Conservation (phyloP, 2,888 invertebrate species). For the Pogonocherus hispidulus region DNA sequence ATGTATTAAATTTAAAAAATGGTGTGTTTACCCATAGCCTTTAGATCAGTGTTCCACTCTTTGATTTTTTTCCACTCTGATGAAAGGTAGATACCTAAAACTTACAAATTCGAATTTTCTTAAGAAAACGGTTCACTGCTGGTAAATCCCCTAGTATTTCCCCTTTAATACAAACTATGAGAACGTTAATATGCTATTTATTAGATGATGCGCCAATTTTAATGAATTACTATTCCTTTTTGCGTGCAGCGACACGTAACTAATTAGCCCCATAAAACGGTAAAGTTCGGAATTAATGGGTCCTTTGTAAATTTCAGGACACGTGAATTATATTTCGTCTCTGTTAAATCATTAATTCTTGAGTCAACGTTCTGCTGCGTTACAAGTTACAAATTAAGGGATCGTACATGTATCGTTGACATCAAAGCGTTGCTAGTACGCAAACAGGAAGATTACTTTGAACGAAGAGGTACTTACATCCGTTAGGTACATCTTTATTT, state of each 20-base stretch:
- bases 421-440: background rate
- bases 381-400: too few relatives aligned
- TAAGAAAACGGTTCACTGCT: too few relatives aligned
- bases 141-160: too few relatives aligned
- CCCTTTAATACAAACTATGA: too few relatives aligned
- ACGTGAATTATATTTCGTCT: background rate
- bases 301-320: background rate
- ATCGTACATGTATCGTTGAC: background rate
- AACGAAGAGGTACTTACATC: background rate
- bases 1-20: too few relatives aligned
- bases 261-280: background rate
- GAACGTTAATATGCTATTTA: too few relatives aligned
- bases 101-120: too few relatives aligned
- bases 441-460: background rate
- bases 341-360: background rate
- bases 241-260: background rate
- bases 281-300: background rate
- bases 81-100: too few relatives aligned
- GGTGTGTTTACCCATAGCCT: too few relatives aligned
- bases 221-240: background rate
- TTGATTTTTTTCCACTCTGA: too few relatives aligned
- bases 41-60: too few relatives aligned
- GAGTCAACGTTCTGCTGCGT: background rate
- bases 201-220: background rate
- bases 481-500: too few relatives aligned